Conservation (phyloP, 2,113 vertebrate species). For the Callipepla californica region DNA sequence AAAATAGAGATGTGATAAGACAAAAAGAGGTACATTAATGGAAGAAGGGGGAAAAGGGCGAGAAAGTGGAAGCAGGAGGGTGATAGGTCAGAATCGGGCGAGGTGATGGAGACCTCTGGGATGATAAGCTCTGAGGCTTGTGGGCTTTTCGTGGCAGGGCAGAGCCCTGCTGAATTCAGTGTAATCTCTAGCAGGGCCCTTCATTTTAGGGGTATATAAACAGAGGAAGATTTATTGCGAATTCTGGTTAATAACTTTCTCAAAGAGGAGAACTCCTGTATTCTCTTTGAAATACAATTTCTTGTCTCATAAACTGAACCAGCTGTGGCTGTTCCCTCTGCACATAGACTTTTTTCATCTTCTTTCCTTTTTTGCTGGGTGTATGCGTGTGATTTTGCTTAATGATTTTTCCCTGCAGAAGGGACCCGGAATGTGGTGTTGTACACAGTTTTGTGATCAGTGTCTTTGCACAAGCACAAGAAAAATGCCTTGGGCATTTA, state of each 20-base stretch:
- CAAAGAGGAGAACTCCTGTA: constrained; percentile 59
- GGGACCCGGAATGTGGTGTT: constrained; percentile 39
- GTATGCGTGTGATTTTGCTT: constrained; percentile 63
- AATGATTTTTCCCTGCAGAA: constrained; percentile 71
- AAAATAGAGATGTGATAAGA: not conserved
- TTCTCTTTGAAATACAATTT: constrained; percentile 77
- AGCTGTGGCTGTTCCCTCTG: constrained; percentile 43
- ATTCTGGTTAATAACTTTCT: constrained; percentile 72
- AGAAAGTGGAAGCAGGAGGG: not conserved
- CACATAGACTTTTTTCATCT: constrained; percentile 38
- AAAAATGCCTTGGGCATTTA: constrained; percentile 72
- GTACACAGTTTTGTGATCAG: constrained; percentile 59
- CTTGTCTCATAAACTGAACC: constrained; percentile 75
- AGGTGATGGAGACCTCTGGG: not conserved
- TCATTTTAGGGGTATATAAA: constrained; percentile 68
- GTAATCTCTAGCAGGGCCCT: constrained; percentile 20
- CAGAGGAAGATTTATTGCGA: constrained; percentile 54
- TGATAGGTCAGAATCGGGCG: not conserved
- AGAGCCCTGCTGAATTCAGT: constrained; percentile 26
- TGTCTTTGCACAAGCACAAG: constrained; percentile 62
- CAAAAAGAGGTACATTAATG: not conserved
- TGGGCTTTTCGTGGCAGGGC: not conserved
- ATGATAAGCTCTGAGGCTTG: not conserved
- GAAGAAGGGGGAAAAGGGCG: not conserved
- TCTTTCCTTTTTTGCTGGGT: constrained; percentile 40